Conservation (phyloP, 2,797 vertebrate genomes). For the Australoheros facetus region DNA sequence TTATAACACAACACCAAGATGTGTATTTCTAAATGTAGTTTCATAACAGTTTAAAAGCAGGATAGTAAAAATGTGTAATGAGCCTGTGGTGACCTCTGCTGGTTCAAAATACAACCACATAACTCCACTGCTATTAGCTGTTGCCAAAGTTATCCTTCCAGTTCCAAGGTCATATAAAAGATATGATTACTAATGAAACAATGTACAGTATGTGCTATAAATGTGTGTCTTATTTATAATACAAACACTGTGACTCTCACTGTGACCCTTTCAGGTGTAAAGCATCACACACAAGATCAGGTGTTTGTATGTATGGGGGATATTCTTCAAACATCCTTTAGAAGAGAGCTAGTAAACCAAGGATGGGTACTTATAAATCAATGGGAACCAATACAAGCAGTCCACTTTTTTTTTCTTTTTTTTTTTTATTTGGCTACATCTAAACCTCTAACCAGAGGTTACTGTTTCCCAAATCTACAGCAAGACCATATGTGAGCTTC, state of each 20-base stretch:
- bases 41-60: background rate
- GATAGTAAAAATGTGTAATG: background rate
- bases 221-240: background rate
- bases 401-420: background rate
- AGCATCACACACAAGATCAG: background rate
- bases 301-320: background rate
- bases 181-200: no score
- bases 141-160: background rate
- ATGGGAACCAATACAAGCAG: background rate
- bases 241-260: background rate
- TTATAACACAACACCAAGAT: background rate
- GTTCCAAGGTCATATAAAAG: background rate
- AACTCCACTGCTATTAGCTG: background rate
- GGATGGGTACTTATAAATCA: background rate
- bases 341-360: background rate
- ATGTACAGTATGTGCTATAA: no score
- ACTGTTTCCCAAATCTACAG: background rate
- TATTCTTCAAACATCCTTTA: background rate
- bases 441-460: background rate
- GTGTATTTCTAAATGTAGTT: background rate
- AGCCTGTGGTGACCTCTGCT: constrained; percentile 6
- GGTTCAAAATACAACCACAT: background rate
- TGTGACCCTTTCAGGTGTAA: background rate
- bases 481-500: background rate
- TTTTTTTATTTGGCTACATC: background rate